These are phyloP conservation scores for Steatocranus sp. DNA, from an alignment of 2,797 vertebrate genomes.

Conservation along the genomic window DNA sequence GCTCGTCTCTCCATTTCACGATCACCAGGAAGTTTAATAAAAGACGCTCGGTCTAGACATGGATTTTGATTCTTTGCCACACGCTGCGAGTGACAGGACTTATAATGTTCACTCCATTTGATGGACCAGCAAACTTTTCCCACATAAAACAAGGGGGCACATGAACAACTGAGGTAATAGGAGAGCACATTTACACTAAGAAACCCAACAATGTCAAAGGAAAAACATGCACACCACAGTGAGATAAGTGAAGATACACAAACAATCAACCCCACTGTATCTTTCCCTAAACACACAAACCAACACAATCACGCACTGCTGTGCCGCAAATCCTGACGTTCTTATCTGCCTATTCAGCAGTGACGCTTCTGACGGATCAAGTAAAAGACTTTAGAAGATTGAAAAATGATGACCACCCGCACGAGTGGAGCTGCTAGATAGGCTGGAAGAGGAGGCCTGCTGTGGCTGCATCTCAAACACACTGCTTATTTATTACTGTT, in stretches of 20 bases:
- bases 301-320: not conserved
- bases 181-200: not conserved
- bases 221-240: not conserved
- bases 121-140: not conserved
- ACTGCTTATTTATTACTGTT: not conserved
- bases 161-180: not conserved
- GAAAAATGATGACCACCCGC: constrained; percentile 30
- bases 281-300: not conserved
- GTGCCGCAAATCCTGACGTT: not conserved
- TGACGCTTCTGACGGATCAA: not conserved
- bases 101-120: not conserved
- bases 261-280: not conserved
- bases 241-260: not conserved
- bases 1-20: not conserved
- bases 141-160: not conserved
- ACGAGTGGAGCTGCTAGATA: not conserved
- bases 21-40: not conserved
- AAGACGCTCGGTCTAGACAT: not conserved
- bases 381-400: constrained; percentile 29
- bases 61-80: not conserved
- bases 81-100: not conserved
- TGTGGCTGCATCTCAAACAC: constrained; percentile 15
- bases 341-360: constrained; percentile 42
- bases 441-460: not conserved
- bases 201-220: not conserved